A percentile compares a stretch with the other conserved stretches of the same genome.
phyloP scores from a whole-genome alignment of 30 jellyfish, hydroid and myxozoan genomes.

The Turritopsis rubra region DNA sequence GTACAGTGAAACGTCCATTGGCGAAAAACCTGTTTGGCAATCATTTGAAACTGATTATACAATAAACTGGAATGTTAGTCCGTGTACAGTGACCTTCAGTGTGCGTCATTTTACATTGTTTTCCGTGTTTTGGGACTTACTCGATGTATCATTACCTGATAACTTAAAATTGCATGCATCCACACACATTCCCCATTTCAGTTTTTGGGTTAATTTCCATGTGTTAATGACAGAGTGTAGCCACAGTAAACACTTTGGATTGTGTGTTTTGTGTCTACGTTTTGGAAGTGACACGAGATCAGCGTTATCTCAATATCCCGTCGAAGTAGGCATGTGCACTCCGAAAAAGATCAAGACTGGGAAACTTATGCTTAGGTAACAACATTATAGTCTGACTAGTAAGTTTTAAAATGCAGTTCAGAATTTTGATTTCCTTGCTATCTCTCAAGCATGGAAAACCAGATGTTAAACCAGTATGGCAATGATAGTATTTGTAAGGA shows the following conservation, averaged over 20 bases:
- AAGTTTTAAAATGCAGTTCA: no score
- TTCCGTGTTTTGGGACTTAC: constrained; percentile 48
- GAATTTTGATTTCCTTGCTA: no score
- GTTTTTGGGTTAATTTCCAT: constrained; percentile 58
- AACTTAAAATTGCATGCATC: constrained; percentile 36
- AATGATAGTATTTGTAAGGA: no score
- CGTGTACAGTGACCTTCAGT: constrained; percentile 41
- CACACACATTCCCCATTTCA: constrained; percentile 30
- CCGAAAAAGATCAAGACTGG: constrained; percentile 70
- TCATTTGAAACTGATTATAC: constrained; percentile 20
- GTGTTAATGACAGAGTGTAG: constrained; percentile 82
- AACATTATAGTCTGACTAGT: no score
- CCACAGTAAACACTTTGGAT: constrained; percentile 73
- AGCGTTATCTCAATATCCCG: constrained; percentile 51
- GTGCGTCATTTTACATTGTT: constrained; percentile 72
- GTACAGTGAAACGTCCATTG: constrained; percentile 60
- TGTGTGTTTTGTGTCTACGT: constrained; percentile 57
- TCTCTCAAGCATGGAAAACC: no score
- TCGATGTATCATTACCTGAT: constrained; percentile 39
- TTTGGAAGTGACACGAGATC: constrained; percentile 50
- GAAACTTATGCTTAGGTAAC: constrained; percentile 53
- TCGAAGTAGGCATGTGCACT: constrained; percentile 64
- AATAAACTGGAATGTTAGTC: constrained; percentile 5
- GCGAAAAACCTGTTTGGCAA: constrained; percentile 62
- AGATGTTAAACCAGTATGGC: no score